These are phyloP conservation scores for Etheostoma nigrum DNA, from an alignment of 2,797 vertebrate species.

Conservation along the genomic window DNA sequence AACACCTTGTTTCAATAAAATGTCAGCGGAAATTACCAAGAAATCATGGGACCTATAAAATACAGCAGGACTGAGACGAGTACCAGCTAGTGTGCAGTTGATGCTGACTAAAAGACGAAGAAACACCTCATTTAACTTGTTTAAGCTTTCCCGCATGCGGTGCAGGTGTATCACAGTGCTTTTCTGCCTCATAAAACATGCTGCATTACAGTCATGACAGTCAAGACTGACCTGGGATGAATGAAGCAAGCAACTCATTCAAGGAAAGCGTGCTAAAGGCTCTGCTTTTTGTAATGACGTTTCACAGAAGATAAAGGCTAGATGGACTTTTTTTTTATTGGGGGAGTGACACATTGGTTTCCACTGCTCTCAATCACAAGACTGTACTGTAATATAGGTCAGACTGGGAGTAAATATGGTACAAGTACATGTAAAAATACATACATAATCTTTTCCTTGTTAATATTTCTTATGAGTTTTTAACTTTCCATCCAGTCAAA, in stretches of 20 bases:
- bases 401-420: not conserved
- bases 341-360: not conserved
- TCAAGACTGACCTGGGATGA: constrained; percentile 11
- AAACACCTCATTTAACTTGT: constrained; percentile 7
- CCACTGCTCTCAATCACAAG: not conserved
- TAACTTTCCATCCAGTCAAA: too few species aligned
- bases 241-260: constrained; percentile 9
- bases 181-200: constrained; percentile 19
- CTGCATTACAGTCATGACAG: constrained; percentile 4
- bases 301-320: not conserved
- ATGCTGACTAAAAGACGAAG: not conserved
- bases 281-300: not conserved
- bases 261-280: not conserved
- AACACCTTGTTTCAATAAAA: not conserved
- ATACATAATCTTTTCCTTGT: too few species aligned
- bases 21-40: not conserved
- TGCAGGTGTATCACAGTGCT: not conserved
- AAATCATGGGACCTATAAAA: not conserved
- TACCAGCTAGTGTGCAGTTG: not conserved
- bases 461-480: too few species aligned
- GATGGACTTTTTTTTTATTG: not conserved
- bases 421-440: not conserved
- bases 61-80: not conserved
- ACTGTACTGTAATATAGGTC: not conserved
- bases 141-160: not conserved